Evolutionary conservation across 2,888 invertebrate genomes (phyloP).

Genomic region (Noctua pronuba): DNA sequence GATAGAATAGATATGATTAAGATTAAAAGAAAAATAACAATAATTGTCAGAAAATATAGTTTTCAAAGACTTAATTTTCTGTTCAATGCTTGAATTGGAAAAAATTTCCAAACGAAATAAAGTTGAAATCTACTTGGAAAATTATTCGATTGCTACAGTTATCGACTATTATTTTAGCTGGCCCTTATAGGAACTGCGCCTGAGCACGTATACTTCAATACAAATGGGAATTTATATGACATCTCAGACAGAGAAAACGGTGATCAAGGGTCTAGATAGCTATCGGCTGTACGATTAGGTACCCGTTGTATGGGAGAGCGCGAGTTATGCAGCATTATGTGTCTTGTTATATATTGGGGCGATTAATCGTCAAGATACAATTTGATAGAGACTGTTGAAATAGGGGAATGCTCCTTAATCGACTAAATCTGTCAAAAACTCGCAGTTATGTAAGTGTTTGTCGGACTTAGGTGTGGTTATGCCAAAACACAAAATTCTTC

Average conservation of each 20-base stretch:
- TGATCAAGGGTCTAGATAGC: slow-evolving; percentile 38
- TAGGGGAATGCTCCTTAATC: too few relatives aligned
- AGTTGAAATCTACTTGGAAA: not conserved
- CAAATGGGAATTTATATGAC: slow-evolving; percentile 58
- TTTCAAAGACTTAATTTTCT: not conserved
- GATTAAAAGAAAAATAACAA: not conserved
- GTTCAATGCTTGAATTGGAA: not conserved
- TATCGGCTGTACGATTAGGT: slow-evolving; percentile 44
- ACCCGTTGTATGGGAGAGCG: slow-evolving; percentile 1
- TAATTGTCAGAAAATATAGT: not conserved
- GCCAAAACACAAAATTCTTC: not conserved
- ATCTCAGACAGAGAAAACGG: slow-evolving; percentile 43
- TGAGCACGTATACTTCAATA: slow-evolving; percentile 50
- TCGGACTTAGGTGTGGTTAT: not conserved
- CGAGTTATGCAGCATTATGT: slow-evolving; percentile 16
- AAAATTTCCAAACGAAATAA: not conserved
- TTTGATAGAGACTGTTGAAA: not conserved
- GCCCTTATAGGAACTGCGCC: slow-evolving; percentile 32
- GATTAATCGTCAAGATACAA: not conserved
- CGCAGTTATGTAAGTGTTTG: not conserved
- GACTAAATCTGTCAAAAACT: too few relatives aligned
- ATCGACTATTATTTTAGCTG: slow-evolving; percentile 1
- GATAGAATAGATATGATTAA: not conserved
- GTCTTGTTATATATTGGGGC: not conserved
- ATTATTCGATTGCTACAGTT: slow-evolving; percentile 6